phyloP scores from a whole-genome alignment of 2,113 vertebrate genomes.

The Trinectes maculatus region DNA sequence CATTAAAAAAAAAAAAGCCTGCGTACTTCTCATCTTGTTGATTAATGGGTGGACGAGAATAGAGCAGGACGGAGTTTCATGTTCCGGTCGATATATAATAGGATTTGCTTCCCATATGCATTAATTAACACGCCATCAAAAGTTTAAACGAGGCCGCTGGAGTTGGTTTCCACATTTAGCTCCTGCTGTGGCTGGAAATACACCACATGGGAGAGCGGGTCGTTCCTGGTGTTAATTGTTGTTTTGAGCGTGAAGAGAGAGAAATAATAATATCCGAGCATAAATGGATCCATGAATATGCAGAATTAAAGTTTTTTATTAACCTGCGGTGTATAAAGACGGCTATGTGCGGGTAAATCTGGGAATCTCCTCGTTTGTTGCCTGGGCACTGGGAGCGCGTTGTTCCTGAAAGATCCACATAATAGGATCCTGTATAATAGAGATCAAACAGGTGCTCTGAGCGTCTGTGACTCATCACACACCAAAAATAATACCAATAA shows the following conservation, averaged over 20 bases:
- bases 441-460: constrained; percentile 12
- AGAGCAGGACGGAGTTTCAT: constrained; percentile 29
- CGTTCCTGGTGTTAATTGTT: no score
- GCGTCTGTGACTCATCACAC: constrained; percentile 43
- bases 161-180: constrained; percentile 16
- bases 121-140: constrained; percentile 52
- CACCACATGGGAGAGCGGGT: background rate
- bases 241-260: background rate
- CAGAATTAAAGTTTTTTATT: no score
- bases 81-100: constrained; percentile 45
- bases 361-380: no score
- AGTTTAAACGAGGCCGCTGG: constrained; percentile 37
- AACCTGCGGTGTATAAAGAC: no score
- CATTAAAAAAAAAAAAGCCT: background rate
- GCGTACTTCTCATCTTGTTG: background rate
- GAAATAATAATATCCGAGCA: no score
- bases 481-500: background rate
- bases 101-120: constrained; percentile 15
- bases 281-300: no score
- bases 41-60: constrained; percentile 33
- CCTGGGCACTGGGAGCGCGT: no score
- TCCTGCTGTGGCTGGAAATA: constrained; percentile 2
- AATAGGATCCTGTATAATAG: constrained; percentile 36
- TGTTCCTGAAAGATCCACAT: no score
- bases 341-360: no score